These are phyloP conservation scores for Diacarnus erythraeanus DNA, from an alignment of 37 sponge, comb jelly and placozoan species.

Conservation along the genomic window DNA sequence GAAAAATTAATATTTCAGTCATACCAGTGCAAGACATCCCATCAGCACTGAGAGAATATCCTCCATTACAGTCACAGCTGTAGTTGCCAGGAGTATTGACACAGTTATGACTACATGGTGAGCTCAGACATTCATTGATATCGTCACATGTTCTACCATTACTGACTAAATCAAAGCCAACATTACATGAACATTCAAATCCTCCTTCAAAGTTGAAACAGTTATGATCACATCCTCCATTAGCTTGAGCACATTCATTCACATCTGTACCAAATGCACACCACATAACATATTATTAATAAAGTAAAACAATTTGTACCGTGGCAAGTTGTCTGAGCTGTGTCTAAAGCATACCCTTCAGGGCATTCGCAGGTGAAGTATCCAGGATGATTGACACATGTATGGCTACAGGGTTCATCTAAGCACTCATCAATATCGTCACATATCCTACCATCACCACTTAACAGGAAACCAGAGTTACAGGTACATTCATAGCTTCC, in stretches of 20 bases:
- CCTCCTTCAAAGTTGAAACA: constrained; percentile 25
- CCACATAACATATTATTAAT: not conserved
- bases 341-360: not conserved
- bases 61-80: not conserved
- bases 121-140: not conserved
- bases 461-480: constrained; percentile 17
- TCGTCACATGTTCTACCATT: not conserved
- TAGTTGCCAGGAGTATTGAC: not conserved
- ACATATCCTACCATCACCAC: not conserved
- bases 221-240: constrained; percentile 34
- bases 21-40: not conserved
- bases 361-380: not conserved
- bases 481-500: constrained; percentile 38
- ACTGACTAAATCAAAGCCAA: constrained; percentile 9
- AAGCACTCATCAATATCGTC: not conserved
- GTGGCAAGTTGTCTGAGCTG: not conserved
- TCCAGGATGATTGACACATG: not conserved
- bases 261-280: constrained; percentile 1
- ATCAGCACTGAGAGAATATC: not conserved
- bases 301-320: not conserved
- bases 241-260: not conserved
- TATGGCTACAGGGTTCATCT: not conserved
- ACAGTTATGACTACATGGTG: not conserved
- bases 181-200: constrained; percentile 20
- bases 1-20: not conserved